phyloP scores from a whole-genome alignment of 2,888 invertebrate genomes.

The Drosophila cyrtoloma region DNA sequence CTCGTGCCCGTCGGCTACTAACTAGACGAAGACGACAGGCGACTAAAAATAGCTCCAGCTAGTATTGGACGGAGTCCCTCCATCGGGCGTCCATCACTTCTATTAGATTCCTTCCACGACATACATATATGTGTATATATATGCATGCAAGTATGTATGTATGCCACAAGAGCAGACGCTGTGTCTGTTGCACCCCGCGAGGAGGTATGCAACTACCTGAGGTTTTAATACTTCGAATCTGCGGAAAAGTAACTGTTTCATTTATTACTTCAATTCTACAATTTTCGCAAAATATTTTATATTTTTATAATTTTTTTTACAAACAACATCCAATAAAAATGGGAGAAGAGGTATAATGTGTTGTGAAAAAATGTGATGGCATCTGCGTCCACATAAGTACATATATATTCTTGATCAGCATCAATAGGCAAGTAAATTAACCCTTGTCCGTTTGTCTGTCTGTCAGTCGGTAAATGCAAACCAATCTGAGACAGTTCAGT shows the following conservation, averaged over 20 bases:
- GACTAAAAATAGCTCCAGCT: conserved; percentile 66
- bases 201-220: conserved; percentile 22
- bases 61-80: conserved; percentile 49
- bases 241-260: neutral
- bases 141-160: conserved; percentile 1
- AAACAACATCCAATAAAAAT: neutral
- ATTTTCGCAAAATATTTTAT: neutral
- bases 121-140: neutral
- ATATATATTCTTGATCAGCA: neutral
- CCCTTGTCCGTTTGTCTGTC: neutral
- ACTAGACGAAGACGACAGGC: conserved; percentile 68
- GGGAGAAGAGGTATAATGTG: neutral
- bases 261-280: neutral
- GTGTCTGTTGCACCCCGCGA: conserved; percentile 65
- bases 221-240: neutral
- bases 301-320: neutral
- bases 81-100: conserved; percentile 56
- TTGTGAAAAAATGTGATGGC: neutral
- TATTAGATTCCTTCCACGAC: conserved; percentile 63
- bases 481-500: neutral
- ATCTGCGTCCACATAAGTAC: neutral
- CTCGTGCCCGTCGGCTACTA: conserved; percentile 58
- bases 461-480: neutral
- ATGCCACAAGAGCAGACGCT: conserved; percentile 53
- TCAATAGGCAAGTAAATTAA: neutral